These are phyloP conservation scores for Catalaphyllia jardinei DNA, from an alignment of 64 coral and sea anemone species.

Conservation along the genomic window DNA sequence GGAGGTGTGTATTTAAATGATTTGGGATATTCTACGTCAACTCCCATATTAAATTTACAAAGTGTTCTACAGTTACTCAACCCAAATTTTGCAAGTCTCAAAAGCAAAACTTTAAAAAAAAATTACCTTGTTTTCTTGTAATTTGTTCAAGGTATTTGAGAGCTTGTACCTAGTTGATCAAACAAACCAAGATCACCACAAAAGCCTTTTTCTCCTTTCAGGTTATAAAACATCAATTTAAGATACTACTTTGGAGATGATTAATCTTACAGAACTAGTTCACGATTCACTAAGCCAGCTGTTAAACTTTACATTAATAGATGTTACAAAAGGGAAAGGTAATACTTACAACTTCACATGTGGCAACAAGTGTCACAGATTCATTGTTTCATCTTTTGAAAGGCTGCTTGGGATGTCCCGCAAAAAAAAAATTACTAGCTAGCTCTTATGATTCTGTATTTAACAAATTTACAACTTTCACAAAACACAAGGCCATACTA, in stretches of 20 bases:
- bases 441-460: too few relatives aligned
- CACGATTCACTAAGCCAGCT: background rate
- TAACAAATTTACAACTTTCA: too few relatives aligned
- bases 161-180: constrained; percentile 57
- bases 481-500: background rate
- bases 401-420: too few relatives aligned
- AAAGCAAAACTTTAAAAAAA: background rate
- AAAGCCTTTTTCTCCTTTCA: too few relatives aligned
- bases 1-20: too few relatives aligned
- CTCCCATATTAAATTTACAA: background rate
- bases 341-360: too few relatives aligned
- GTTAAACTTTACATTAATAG: background rate
- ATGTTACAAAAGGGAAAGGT: background rate
- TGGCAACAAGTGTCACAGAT: too few relatives aligned
- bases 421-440: too few relatives aligned
- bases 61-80: background rate
- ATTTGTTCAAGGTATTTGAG: constrained; percentile 62
- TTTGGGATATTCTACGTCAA: background rate
- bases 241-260: too few relatives aligned
- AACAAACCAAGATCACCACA: background rate
- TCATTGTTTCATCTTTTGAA: too few relatives aligned
- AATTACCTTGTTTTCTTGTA: constrained; percentile 67
- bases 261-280: background rate
- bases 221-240: too few relatives aligned
- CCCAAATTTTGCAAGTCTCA: background rate